Conservation (phyloP, 2,797 vertebrate genomes). For the Coracias cyanogaster region DNA sequence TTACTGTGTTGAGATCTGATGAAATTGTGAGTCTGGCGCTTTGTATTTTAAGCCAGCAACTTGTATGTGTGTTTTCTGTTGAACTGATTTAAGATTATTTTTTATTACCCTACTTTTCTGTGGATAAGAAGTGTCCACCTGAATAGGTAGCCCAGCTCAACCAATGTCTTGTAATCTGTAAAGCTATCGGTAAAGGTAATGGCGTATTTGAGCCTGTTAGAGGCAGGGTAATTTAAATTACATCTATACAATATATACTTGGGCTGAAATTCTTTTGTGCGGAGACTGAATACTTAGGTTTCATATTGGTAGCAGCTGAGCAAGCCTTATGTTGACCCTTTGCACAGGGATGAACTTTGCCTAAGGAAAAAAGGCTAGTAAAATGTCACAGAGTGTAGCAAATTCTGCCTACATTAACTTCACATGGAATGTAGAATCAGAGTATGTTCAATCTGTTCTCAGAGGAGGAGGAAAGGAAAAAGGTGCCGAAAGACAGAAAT, state of each 20-base stretch:
- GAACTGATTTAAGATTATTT: background rate
- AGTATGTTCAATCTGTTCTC: background rate
- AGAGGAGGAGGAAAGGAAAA: background rate
- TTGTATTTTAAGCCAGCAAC: background rate
- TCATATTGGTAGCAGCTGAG: background rate
- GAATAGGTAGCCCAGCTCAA: background rate
- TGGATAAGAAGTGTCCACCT: background rate
- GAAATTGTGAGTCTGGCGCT: background rate
- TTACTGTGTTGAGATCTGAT: background rate
- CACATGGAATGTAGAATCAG: background rate
- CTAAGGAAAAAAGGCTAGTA: background rate
- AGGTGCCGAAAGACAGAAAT: background rate
- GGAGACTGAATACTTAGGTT: background rate
- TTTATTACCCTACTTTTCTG: background rate
- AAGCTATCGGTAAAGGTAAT: background rate
- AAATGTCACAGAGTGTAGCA: background rate
- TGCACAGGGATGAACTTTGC: background rate
- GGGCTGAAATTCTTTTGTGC: background rate
- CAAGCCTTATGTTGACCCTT: conserved; percentile 2
- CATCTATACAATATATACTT: background rate
- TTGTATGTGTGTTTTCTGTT: background rate
- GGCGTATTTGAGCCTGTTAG: background rate
- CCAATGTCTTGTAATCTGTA: background rate
- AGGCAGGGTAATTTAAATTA: background rate
- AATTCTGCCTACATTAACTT: background rate